Base-by-base conservation (phyloP, 1,140 invertebrate species). In the Drosophila kohkoa region DNA sequence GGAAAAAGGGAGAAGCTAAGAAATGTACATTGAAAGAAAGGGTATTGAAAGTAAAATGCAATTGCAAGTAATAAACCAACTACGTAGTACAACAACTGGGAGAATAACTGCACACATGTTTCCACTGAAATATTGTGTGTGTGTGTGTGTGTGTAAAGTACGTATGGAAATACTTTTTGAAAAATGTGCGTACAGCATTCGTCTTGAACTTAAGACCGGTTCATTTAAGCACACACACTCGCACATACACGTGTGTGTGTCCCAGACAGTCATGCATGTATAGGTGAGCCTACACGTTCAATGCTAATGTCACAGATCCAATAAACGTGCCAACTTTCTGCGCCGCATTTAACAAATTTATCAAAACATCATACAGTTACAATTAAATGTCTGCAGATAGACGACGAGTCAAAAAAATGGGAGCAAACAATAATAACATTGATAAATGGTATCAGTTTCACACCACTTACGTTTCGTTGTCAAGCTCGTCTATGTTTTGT, bases 141-240 rank as follows among this genome's bases (percentile, higher is more conserved):
- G 35, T 35, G 32, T 38, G 6, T 38, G 35, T 38, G 6, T 38
- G 35, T 38, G 35, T 38, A 10, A 57, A 2, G 6, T 15, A 41
- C 35, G 10, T 11, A 25, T 41, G 35, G 11, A 55, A 35, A 13
- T 20, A 38, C 10, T 41, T 41, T 57, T 57, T 11, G 20, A 52
- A 52, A 64, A 64, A 64, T 64, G 49, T 64, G 62, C 20, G 62
- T 54, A 43, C n/a, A 52, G 16, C 5, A 30, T 63, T 25, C 16
- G 11, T 41, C 60, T 63, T 64, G 49, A 64, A 64, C 62, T 54
- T 52, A 38, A 64, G 62, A 64, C 62, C 62, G 62, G 62, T 64
- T 64, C 48, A 64, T 32, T 20, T 5, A 25, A 11, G 38, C 15
- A 63, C 46, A 63, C 46, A 62, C 30, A 15, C 5, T 15, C 15